Conservation (phyloP, 2,888 invertebrate species). For the Macroteleia sp. region DNA sequence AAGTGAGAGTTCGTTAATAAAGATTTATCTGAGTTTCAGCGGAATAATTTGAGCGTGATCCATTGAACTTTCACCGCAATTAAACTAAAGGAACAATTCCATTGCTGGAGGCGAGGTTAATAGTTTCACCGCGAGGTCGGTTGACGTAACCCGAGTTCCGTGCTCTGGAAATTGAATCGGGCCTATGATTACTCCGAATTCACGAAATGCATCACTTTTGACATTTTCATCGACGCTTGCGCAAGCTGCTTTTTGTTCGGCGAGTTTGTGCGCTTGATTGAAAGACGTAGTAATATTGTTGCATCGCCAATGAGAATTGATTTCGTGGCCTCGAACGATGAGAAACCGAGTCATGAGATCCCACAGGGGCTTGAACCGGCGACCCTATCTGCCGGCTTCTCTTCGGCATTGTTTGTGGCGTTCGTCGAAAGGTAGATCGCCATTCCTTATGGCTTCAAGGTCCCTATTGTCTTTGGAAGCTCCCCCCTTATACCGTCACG, state of each 20-base stretch:
- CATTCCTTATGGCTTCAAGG: conserved; percentile 69
- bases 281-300: conserved; percentile 38
- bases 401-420: conserved; percentile 76
- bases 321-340: conserved; percentile 65
- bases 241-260: conserved; percentile 1
- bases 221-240: conserved; percentile 54
- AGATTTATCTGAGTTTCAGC: background rate
- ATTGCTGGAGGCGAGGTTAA: conserved; percentile 69
- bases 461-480: conserved; percentile 77
- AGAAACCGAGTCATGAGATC: conserved; percentile 78
- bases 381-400: conserved; percentile 79
- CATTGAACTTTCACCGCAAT: conserved; percentile 77
- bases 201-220: conserved; percentile 51
- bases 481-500: conserved; percentile 37
- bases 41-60: conserved; percentile 35
- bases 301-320: conserved; percentile 53
- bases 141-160: conserved; percentile 58
- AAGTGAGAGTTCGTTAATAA: conserved; percentile 23
- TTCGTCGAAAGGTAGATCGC: conserved; percentile 73
- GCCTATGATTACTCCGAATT: conserved; percentile 38
- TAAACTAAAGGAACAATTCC: conserved; percentile 74
- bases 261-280: conserved; percentile 13
- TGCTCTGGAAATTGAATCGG: conserved; percentile 57
- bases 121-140: conserved; percentile 68
- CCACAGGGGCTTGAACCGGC: conserved; percentile 80